Base-by-base conservation (phyloP, 1,140 invertebrate species). In the Littorina saxatilis region DNA sequence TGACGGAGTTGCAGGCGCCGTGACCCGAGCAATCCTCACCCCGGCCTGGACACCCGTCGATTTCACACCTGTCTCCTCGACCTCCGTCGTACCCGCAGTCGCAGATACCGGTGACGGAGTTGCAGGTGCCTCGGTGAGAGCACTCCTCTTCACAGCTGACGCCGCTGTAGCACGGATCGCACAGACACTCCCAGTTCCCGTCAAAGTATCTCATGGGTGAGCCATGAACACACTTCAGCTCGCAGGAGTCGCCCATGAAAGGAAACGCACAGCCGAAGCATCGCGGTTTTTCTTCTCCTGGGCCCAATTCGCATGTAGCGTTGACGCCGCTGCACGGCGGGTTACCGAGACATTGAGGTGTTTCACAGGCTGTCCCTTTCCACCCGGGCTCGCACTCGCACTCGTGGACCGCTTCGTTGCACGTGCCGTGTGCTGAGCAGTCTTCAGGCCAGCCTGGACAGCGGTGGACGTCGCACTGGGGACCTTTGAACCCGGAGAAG, bases 331-430 rank as follows among this genome's bases (percentile, higher is more conserved):
- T 85, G 81, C 87, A 88, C 52, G 85, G 79, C 0, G 85, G 86
- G 17, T 63, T 78, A 0, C 85, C 76, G 5, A n/a, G 32, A 55
- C 87, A 88, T 63, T 86, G 85, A 27, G 87, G 84, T 2, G 75
- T 76, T 7, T 83, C 66, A 80, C 87, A 88, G n/a, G 77, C 85
- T 2, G 55, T 37, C 17, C 87, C 87, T 58, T 47, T 84, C 87
- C 87, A 88, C 2, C 85, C 86, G 70, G 84, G 87, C 32, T 85
- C 55, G 55, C 87, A 88, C 7, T 82, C 81, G 40, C 87, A 88
- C 52, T 80, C 61, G 11, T 87, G 86, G 3, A 81, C 23, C 11
- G 84, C 86, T n/a, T 78, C 80, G 66, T 87, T 88, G 82, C 87
- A 88, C 15, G 82, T 81, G 52, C 87, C 87, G 77, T 88, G 81